phyloP scores from a whole-genome alignment of 2,888 invertebrate genomes.

The Steinernema carpocapsae region DNA sequence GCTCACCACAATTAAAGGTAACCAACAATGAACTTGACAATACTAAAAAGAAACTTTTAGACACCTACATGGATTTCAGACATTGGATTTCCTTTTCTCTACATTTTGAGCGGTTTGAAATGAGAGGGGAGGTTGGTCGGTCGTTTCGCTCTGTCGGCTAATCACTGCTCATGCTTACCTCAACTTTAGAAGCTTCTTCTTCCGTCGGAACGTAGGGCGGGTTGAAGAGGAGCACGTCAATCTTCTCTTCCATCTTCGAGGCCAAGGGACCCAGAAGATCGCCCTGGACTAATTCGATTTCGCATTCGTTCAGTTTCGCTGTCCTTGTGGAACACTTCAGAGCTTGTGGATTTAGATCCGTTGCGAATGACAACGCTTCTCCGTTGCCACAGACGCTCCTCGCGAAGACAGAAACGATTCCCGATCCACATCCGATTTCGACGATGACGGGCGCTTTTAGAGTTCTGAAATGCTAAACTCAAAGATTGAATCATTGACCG shows the following conservation, averaged over 20 bases:
- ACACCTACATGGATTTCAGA: no score
- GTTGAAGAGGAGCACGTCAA: slow-evolving; percentile 89
- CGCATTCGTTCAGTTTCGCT: slow-evolving; percentile 76
- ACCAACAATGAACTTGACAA: no score
- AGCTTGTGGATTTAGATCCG: slow-evolving; percentile 85
- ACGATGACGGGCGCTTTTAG: slow-evolving; percentile 70
- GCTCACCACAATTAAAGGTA: no score
- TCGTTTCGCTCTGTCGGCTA: no score
- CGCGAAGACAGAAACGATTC: slow-evolving; percentile 85
- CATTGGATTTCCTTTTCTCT: no score
- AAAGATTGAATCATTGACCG: neutral
- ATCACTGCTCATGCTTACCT: slow-evolving; percentile 40
- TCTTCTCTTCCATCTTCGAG: slow-evolving; percentile 62
- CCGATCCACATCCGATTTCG: slow-evolving; percentile 90
- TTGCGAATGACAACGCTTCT: slow-evolving; percentile 65
- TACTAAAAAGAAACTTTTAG: no score
- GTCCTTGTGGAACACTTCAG: slow-evolving; percentile 79
- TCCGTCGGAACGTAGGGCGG: slow-evolving; percentile 89
- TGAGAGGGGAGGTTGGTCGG: no score
- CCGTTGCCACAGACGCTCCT: slow-evolving; percentile 73
- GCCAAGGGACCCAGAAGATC: slow-evolving; percentile 43
- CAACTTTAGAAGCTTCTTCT: slow-evolving; percentile 46
- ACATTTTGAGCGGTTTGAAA: no score
- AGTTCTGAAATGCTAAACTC: slow-evolving; percentile 40
- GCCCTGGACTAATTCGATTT: slow-evolving; percentile 69